These are phyloP conservation scores for Drosophila borealis DNA, from an alignment of 2,888 invertebrate genomes.

Conservation along the genomic window DNA sequence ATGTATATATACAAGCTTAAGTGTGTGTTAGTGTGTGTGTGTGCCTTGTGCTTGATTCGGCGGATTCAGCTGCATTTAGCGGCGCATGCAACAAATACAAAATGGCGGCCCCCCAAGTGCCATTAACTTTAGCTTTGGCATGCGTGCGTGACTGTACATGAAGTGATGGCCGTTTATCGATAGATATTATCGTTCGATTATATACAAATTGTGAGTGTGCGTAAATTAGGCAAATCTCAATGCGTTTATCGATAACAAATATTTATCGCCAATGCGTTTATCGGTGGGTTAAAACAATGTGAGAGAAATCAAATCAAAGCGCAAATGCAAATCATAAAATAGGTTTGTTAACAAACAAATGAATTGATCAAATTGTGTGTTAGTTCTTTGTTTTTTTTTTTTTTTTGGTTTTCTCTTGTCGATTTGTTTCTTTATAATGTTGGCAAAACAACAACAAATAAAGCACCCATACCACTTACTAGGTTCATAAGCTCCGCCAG, in stretches of 20 bases:
- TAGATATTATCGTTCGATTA: conserved; percentile 32
- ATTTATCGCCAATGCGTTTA: background rate
- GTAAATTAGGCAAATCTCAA: conserved; percentile 4
- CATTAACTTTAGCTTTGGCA: conserved; percentile 30
- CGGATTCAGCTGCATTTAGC: conserved; percentile 13
- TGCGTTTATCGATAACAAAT: conserved; percentile 2
- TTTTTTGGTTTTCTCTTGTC: conserved; percentile 23
- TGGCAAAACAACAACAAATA: conserved; percentile 80
- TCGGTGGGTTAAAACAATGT: conserved; percentile 35
- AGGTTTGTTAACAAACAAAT: conserved; percentile 41
- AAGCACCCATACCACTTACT: conserved; percentile 86
- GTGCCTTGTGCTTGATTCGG: background rate
- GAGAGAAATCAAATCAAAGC: conserved; percentile 34
- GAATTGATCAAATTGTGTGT: conserved; percentile 47
- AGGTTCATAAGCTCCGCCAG: conserved; percentile 85
- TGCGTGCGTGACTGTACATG: conserved; percentile 62
- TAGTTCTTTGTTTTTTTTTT: no score
- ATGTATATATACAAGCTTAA: conserved; percentile 6
- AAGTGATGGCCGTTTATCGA: conserved; percentile 22
- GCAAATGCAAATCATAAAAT: conserved; percentile 52
- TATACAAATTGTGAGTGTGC: conserved; percentile 37
- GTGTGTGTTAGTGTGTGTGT: background rate
- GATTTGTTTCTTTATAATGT: conserved; percentile 38
- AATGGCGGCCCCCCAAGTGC: conserved; percentile 33
- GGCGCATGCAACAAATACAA: conserved; percentile 52